These are phyloP conservation scores for Micronycteris hirsuta DNA, from an alignment of 2,113 vertebrate genomes.

Conservation along the genomic window DNA sequence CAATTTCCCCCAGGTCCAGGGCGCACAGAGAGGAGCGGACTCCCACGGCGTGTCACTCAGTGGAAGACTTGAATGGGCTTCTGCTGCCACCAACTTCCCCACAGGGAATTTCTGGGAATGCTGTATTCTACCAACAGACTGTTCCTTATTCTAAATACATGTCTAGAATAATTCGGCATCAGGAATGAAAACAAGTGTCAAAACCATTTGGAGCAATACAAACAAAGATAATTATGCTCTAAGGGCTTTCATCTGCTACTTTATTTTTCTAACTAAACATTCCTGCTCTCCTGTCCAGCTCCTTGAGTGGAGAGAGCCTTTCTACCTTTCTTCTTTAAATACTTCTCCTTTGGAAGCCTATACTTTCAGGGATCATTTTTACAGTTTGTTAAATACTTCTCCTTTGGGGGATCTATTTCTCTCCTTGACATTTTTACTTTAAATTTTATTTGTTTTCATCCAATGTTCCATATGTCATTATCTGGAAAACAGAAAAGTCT, in stretches of 20 bases:
- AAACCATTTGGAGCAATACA: slow-evolving; percentile 43
- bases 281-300: neutral
- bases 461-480: neutral
- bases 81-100: slow-evolving; percentile 29
- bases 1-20: neutral
- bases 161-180: slow-evolving; percentile 54
- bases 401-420: neutral
- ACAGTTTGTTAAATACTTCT: neutral
- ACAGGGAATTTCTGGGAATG: slow-evolving; percentile 54
- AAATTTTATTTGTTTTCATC: neutral
- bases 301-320: neutral
- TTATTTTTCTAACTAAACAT: neutral
- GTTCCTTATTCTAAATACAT: slow-evolving; percentile 46
- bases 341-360: neutral
- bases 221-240: slow-evolving; percentile 29
- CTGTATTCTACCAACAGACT: slow-evolving; percentile 20
- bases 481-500: neutral
- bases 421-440: neutral
- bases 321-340: neutral
- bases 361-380: too few relatives aligned
- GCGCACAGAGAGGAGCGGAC: slow-evolving; percentile 24
- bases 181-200: slow-evolving; percentile 1
- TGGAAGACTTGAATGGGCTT: slow-evolving; percentile 51
- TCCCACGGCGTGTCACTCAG: neutral
- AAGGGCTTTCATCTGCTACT: neutral